Evolutionary conservation across 1,140 invertebrate species (phyloP).

Genomic region (Trichogramma pretiosum): DNA sequence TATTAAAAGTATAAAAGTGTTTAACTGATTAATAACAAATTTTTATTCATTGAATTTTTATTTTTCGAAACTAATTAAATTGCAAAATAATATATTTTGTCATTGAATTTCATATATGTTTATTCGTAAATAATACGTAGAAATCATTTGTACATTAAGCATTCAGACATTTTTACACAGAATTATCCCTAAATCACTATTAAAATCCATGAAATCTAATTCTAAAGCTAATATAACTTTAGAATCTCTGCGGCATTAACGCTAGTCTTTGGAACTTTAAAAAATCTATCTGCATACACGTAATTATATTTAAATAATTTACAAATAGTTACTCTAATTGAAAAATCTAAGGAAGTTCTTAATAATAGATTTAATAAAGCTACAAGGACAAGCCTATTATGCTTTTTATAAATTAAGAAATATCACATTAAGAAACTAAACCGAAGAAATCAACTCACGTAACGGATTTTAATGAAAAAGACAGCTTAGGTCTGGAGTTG

Average conservation of each 20-base stretch:
- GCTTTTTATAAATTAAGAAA: too few relatives aligned
- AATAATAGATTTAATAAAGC: conserved; percentile 8
- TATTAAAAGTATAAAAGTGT: conserved; percentile 12
- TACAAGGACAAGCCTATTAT: conserved; percentile 2
- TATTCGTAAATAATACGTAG: too few relatives aligned
- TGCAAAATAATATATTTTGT: too few relatives aligned
- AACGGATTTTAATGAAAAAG: conserved; percentile 79
- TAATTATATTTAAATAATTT: background rate
- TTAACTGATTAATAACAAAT: conserved; percentile 7
- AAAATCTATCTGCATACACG: too few relatives aligned
- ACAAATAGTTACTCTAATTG: conserved; percentile 3
- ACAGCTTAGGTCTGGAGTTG: conserved; percentile 90
- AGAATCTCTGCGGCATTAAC: conserved; percentile 10
- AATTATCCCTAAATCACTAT: conserved; percentile 12
- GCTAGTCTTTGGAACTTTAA: conserved; percentile 13
- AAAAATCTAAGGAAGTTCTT: background rate
- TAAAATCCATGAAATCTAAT: conserved; percentile 8
- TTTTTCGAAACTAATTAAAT: too few relatives aligned
- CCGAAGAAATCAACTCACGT: conserved; percentile 50
- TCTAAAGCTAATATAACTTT: conserved; percentile 2
- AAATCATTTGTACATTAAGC: too few relatives aligned
- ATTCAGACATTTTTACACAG: conserved; percentile 18
- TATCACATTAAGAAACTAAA: conserved; percentile 41
- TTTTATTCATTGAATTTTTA: conserved; percentile 3
- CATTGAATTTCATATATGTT: too few relatives aligned